A percentile compares a stretch with the other conserved stretches of the same genome.
These are phyloP conservation scores for Idaea straminata DNA, from an alignment of 2,888 invertebrate species.

Conservation along the genomic window DNA sequence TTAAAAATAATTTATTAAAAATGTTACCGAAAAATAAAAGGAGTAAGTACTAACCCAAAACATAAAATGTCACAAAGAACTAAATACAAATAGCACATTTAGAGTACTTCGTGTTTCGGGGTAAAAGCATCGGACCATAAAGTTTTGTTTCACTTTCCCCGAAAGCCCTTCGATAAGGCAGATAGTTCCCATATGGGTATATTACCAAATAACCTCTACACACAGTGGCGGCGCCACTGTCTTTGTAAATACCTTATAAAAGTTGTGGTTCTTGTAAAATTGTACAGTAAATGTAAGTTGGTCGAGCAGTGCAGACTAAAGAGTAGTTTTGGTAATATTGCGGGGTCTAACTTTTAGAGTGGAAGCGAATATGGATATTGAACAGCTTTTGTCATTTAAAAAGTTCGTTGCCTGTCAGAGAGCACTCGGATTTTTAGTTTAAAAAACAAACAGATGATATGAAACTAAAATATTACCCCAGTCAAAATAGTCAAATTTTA, in stretches of 20 bases:
- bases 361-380: conserved; percentile 1
- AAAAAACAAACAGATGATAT: not conserved
- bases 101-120: conserved; percentile 29
- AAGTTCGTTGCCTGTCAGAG: not conserved
- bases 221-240: not conserved
- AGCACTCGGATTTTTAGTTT: not conserved
- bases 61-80: conserved; percentile 34
- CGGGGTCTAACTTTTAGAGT: conserved; percentile 4
- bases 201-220: not conserved
- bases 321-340: conserved; percentile 7
- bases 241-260: not conserved
- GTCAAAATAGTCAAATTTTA: too few relatives aligned
- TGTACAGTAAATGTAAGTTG: conserved; percentile 14
- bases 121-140: conserved; percentile 48
- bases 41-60: conserved; percentile 11
- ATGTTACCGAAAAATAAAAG: conserved; percentile 7
- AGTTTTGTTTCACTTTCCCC: conserved; percentile 40
- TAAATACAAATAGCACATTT: conserved; percentile 22
- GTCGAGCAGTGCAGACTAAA: conserved; percentile 4
- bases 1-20: not conserved
- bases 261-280: not conserved
- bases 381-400: not conserved
- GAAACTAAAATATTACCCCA: too few relatives aligned
- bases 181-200: conserved; percentile 16
- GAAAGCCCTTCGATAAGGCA: conserved; percentile 23